phyloP scores from a whole-genome alignment of 2,113 vertebrate genomes.

The Canis aureus region DNA sequence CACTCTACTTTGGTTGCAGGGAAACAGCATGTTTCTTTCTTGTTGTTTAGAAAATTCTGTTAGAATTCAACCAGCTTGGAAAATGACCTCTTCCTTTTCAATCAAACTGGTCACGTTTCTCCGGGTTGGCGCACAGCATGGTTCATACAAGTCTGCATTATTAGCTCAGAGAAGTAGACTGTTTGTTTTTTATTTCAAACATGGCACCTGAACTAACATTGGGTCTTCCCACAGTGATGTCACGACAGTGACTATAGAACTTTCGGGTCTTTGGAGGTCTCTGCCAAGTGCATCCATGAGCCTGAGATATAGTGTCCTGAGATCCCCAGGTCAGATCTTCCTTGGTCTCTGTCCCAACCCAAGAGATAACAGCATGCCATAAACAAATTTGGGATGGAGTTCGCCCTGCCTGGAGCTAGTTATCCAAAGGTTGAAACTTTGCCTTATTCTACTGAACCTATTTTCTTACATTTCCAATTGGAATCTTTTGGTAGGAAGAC shows the following conservation, averaged over 20 bases:
- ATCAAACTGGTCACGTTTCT: not conserved
- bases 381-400: not conserved
- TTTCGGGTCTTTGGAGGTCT: not conserved
- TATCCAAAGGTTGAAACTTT: conserved; percentile 17
- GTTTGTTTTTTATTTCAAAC: conserved; percentile 19
- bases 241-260: not conserved
- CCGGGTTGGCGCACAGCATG: not conserved
- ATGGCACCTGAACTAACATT: not conserved
- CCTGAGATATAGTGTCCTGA: conserved; percentile 15
- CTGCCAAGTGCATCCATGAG: not conserved
- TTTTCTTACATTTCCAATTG: conserved; percentile 14
- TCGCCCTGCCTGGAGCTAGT: not conserved
- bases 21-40: not conserved
- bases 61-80: conserved; percentile 35
- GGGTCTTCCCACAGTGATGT: not conserved
- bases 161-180: not conserved
- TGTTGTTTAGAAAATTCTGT: conserved; percentile 4
- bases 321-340: conserved; percentile 31
- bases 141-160: not conserved
- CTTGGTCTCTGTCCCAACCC: conserved; percentile 36
- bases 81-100: not conserved
- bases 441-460: not conserved
- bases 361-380: conserved; percentile 17
- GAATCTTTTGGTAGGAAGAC: not conserved
- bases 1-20: not conserved